These are phyloP conservation scores for Eulithis testata DNA, from an alignment of 2,888 invertebrate species.

Conservation along the genomic window DNA sequence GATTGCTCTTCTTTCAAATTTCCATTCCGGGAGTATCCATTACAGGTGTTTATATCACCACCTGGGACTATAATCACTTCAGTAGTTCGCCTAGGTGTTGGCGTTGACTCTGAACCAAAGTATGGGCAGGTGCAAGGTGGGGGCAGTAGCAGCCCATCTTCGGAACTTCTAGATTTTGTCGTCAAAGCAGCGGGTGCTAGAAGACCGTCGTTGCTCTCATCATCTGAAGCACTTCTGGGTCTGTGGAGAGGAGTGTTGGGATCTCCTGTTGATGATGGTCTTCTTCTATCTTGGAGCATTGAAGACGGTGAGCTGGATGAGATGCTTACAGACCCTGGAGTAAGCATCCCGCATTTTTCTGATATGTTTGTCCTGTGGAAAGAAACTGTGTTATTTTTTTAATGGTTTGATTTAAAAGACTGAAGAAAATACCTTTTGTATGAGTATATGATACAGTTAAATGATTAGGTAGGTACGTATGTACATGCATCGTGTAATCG, in stretches of 20 bases:
- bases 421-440: neutral
- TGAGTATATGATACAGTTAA: neutral
- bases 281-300: slow-evolving; percentile 72
- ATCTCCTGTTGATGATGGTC: slow-evolving; percentile 72
- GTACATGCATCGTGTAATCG: neutral
- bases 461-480: too few relatives aligned
- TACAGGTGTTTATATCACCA: slow-evolving; percentile 78
- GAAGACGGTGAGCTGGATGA: slow-evolving; percentile 80
- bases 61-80: slow-evolving; percentile 82
- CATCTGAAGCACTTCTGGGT: slow-evolving; percentile 76
- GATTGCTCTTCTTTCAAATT: slow-evolving; percentile 72
- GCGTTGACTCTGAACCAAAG: slow-evolving; percentile 88
- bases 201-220: slow-evolving; percentile 72
- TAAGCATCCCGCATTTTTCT: slow-evolving; percentile 75
- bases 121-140: slow-evolving; percentile 93
- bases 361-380: slow-evolving; percentile 70
- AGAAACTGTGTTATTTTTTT: slow-evolving; percentile 8
- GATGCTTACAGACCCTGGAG: slow-evolving; percentile 76
- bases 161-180: slow-evolving; percentile 76
- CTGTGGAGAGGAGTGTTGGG: slow-evolving; percentile 66
- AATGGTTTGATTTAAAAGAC: neutral
- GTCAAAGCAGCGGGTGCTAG: slow-evolving; percentile 69
- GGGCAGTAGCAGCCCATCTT: slow-evolving; percentile 85
- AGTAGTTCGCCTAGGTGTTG: slow-evolving; percentile 78
- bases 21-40: slow-evolving; percentile 69